Evolutionary conservation across 2,888 invertebrate genomes (phyloP).

Genomic region (Metacarcinus magister): DNA sequence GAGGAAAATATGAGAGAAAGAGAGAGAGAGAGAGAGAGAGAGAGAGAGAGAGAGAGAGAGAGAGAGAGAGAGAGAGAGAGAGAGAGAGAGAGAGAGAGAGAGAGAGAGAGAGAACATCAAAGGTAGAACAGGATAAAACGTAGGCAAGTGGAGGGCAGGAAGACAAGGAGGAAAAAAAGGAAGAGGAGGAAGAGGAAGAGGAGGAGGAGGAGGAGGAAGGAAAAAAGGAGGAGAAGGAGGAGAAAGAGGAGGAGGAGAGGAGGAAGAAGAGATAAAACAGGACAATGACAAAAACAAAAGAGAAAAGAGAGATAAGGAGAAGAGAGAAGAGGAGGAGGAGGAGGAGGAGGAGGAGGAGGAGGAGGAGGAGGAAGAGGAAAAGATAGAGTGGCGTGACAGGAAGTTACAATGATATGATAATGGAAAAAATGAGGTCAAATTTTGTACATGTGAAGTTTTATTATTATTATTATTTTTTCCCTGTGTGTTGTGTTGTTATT

Average conservation of each 20-base stretch:
- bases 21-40: conserved; percentile 2
- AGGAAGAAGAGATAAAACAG: not conserved
- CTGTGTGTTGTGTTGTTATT: too few relatives aligned
- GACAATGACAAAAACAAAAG: not conserved
- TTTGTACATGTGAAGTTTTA: too few relatives aligned
- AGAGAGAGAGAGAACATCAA: too few relatives aligned
- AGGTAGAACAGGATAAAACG: too few relatives aligned
- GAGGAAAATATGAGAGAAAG: not conserved
- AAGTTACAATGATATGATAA: too few relatives aligned
- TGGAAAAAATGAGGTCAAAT: not conserved
- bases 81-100: too few relatives aligned
- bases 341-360: not conserved
- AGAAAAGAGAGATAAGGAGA: not conserved
- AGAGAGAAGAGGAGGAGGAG: not conserved
- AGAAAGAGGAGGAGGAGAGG: not conserved
- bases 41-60: not conserved
- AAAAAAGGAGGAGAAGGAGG: not conserved
- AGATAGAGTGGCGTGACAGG: conserved; percentile 46
- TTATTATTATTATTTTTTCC: too few relatives aligned
- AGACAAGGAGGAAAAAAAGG: not conserved
- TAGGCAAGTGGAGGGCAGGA: not conserved
- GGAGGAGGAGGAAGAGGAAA: conserved; percentile 45
- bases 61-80: too few relatives aligned
- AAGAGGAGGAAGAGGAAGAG: too few relatives aligned
- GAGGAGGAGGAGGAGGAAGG: not conserved